Evolutionary conservation across 2,888 invertebrate species (phyloP).

Genomic region (Byasa hedistus): DNA sequence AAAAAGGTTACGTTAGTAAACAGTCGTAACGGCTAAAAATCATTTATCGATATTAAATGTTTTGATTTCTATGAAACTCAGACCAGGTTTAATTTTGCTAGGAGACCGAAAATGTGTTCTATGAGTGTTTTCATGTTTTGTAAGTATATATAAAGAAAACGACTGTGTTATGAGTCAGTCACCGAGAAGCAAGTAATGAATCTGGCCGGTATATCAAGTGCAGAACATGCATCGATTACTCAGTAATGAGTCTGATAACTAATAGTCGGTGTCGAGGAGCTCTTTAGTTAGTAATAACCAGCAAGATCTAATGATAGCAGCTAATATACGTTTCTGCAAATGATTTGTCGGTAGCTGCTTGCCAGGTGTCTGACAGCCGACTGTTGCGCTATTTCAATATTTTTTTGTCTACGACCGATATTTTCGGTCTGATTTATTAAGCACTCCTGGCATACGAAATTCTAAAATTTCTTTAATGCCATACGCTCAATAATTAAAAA

Average conservation of each 20-base stretch:
- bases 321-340: conserved; percentile 16
- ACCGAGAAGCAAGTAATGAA: conserved; percentile 18
- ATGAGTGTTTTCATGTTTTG: neutral
- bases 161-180: conserved; percentile 6
- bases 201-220: conserved; percentile 3
- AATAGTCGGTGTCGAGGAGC: conserved; percentile 27
- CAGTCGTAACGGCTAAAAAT: too few relatives aligned
- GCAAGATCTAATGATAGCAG: conserved; percentile 28
- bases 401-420: conserved; percentile 7
- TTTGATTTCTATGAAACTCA: too few relatives aligned
- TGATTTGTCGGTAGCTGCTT: conserved; percentile 26
- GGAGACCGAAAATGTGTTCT: too few relatives aligned
- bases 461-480: neutral
- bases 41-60: too few relatives aligned
- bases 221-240: conserved; percentile 24
- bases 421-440: conserved; percentile 7
- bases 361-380: conserved; percentile 21
- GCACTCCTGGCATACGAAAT: neutral
- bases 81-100: too few relatives aligned
- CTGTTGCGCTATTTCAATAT: conserved; percentile 12
- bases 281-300: conserved; percentile 29
- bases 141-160: neutral
- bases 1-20: too few relatives aligned
- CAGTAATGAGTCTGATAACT: conserved; percentile 25
- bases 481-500: too few relatives aligned